Evolutionary conservation across 53 echinoderm and acorn worm genomes (phyloP).

Genomic region (Actinopyga echinites): DNA sequence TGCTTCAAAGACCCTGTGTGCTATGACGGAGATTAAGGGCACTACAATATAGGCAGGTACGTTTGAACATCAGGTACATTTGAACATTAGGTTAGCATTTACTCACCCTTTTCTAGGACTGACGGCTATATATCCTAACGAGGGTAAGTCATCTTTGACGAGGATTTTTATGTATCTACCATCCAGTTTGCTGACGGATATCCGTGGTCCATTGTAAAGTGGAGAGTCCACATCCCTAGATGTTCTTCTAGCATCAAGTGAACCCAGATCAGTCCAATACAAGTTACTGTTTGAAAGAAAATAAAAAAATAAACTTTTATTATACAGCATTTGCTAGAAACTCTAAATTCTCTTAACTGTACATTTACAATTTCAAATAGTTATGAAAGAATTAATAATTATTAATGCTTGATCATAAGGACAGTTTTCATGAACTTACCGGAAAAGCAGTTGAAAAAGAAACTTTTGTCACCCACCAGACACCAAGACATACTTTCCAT

Average conservation of each 20-base stretch:
- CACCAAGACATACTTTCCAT: too few relatives aligned
- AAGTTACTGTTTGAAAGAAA: conserved; percentile 56
- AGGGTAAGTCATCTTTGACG: conserved; percentile 41
- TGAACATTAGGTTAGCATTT: not conserved
- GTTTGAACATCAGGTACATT: not conserved
- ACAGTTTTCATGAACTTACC: too few relatives aligned
- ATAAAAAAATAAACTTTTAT: not conserved
- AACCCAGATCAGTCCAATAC: conserved; percentile 89
- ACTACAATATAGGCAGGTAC: too few relatives aligned
- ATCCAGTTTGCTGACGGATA: conserved; percentile 74
- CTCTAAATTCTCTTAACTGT: too few relatives aligned
- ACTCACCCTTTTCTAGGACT: conserved; percentile 82
- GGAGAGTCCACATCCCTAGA: conserved; percentile 8
- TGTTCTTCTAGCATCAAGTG: not conserved
- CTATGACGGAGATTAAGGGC: too few relatives aligned
- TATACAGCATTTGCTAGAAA: not conserved
- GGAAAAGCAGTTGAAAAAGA: too few relatives aligned
- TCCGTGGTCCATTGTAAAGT: conserved; percentile 43
- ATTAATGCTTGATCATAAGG: too few relatives aligned
- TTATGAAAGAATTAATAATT: too few relatives aligned
- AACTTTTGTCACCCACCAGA: too few relatives aligned
- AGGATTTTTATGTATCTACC: conserved; percentile 73
- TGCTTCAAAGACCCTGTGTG: too few relatives aligned
- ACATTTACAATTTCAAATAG: too few relatives aligned
- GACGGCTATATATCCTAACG: conserved; percentile 61